Evolutionary conservation across 2,888 invertebrate genomes (phyloP), one percentile per base, ranked within the genome.

Genomic region (Chelonus formosanus): DNA sequence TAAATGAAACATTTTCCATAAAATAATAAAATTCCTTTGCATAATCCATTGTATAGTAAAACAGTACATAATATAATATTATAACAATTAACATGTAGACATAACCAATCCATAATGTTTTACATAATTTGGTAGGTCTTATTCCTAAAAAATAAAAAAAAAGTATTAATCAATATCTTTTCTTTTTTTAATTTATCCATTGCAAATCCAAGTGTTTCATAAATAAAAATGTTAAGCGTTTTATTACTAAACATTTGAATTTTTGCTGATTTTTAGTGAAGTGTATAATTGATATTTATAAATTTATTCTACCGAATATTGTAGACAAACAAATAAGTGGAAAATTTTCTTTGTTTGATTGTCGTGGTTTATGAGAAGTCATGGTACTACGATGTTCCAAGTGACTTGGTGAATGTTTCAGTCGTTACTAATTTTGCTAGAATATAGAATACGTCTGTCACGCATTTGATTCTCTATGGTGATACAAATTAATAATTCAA

Each of bases 301-400:
- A 45, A 43, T 44, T 57, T 50, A 52, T 52, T 69, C 65, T 61
- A 71, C 73, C 73, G 54, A 70, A 8, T 40, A 69, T 67, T 4
- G 67, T 65, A 59, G 69, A 69, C 48, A 69, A 65, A 56, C 69
- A 68, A 69, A 66, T 64, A 10, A 68, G 63, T 64, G 67, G 63
- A 53, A 48, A 55, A 60, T 61, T 73, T 57, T 70, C 71, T 45
- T 64, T 62, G 60, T 65, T 68, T 66, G 70, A 60, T 54, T 67
- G 64, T 56, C 60, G 68, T 8, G 70, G 67, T 5, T 35, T 48
- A 36, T 45, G 34, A 54, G 59, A 43, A 8, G 52, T 57, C 71
- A 70, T 72, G 7, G 48, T 10, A 40, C 48, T 58, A n/a, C 52
- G 5, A 57, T 55, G 62, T 64, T 57, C 36, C 45, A 56, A 65